phyloP scores from a whole-genome alignment of 2,797 vertebrate species.

The Odontamblyopus rebecca region DNA sequence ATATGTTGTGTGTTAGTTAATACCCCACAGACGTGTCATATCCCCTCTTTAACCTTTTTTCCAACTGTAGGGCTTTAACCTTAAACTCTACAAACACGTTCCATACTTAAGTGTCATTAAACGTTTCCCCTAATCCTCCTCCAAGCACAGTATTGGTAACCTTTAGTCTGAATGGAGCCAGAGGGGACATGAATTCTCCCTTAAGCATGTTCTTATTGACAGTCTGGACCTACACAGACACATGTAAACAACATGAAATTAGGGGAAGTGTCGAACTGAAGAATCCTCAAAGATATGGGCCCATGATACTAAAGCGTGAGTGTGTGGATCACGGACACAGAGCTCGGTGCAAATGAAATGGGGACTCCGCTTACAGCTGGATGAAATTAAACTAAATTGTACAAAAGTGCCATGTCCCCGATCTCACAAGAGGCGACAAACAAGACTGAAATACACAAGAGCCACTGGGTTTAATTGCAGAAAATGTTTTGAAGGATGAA shows the following conservation, averaged over 20 bases:
- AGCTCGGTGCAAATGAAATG: slow-evolving; percentile 26
- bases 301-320: slow-evolving; percentile 37
- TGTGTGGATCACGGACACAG: slow-evolving; percentile 49
- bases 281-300: slow-evolving; percentile 49
- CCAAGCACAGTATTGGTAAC: slow-evolving; percentile 44
- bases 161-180: slow-evolving; percentile 30
- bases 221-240: not conserved
- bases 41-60: not conserved
- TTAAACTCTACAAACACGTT: slow-evolving; percentile 45
- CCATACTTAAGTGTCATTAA: slow-evolving; percentile 62
- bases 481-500: not conserved
- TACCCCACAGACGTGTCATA: no score
- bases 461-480: not conserved
- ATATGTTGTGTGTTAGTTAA: no score
- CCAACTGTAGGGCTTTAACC: slow-evolving; percentile 25
- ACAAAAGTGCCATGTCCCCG: slow-evolving; percentile 15
- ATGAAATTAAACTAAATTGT: slow-evolving; percentile 38
- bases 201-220: slow-evolving; percentile 9
- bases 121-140: slow-evolving; percentile 57
- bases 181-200: slow-evolving; percentile 39
- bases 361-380: slow-evolving; percentile 39
- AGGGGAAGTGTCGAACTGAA: slow-evolving; percentile 47
- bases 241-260: slow-evolving; percentile 4
- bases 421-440: slow-evolving; percentile 17
- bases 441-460: slow-evolving; percentile 3